A percentile compares a stretch with the other conserved stretches of the same genome.
These are phyloP conservation scores for Porites divaricata DNA, from an alignment of 92 coral and sea anemone species.

Conservation along the genomic window DNA sequence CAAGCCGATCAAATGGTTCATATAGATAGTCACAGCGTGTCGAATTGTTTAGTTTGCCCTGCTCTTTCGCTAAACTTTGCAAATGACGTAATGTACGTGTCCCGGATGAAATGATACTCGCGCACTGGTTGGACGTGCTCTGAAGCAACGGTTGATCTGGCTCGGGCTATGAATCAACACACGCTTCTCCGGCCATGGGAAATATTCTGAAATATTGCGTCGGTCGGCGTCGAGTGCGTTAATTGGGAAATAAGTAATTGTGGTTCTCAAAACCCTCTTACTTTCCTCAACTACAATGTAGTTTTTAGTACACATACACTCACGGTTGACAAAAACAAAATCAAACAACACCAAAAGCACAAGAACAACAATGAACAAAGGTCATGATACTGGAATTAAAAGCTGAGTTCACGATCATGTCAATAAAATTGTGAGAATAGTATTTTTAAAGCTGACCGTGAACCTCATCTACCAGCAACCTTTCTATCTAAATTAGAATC, in stretches of 20 bases:
- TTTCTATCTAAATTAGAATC: no score
- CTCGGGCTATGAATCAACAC: neutral
- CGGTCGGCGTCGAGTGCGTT: neutral
- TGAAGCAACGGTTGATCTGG: neutral
- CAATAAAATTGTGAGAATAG: no score
- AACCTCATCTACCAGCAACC: no score
- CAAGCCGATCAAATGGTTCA: neutral
- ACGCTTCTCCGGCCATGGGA: constrained; percentile 3
- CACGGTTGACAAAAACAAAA: no score
- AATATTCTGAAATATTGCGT: neutral
- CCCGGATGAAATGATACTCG: constrained; percentile 15
- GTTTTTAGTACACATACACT: no score
- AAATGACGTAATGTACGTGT: constrained; percentile 8
- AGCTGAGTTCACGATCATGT: no score
- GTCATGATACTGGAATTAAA: neutral
- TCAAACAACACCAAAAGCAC: neutral
- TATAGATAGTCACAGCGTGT: neutral
- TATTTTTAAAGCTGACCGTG: no score
- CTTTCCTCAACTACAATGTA: no score
- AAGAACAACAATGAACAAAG: neutral
- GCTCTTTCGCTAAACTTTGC: neutral
- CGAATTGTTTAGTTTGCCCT: neutral
- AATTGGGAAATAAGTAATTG: neutral
- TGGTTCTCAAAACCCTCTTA: neutral
- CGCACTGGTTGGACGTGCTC: neutral